phyloP scores from a whole-genome alignment of 1,140 invertebrate genomes.

The Trichonephila inaurata region DNA sequence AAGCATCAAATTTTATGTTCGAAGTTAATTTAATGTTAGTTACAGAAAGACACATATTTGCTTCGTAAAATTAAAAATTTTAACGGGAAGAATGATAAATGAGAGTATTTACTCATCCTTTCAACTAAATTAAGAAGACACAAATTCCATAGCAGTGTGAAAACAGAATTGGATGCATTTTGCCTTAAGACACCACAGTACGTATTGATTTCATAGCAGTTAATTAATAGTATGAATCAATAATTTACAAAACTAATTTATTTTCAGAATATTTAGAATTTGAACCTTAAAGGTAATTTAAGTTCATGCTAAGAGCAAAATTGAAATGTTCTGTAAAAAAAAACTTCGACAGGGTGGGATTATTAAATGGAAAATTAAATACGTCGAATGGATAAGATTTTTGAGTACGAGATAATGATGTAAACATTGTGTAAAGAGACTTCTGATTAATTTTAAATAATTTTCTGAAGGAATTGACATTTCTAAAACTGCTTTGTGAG shows the following conservation, averaged over 20 bases:
- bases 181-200: conserved; percentile 1
- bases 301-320: background rate
- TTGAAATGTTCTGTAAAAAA: background rate
- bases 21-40: too few species aligned
- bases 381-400: background rate
- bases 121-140: background rate
- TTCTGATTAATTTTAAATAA: background rate
- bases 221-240: conserved; percentile 8
- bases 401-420: background rate
- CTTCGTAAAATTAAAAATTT: too few species aligned
- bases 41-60: too few species aligned
- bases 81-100: too few species aligned
- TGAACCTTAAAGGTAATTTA: background rate
- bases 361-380: background rate
- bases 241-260: conserved; percentile 24
- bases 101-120: background rate
- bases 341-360: background rate
- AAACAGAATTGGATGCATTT: background rate
- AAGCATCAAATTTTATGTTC: too few species aligned
- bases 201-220: background rate
- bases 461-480: background rate
- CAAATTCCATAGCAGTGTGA: background rate
- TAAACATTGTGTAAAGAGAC: background rate
- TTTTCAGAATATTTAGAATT: background rate
- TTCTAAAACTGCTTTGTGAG: background rate